phyloP scores from a whole-genome alignment of 1,140 invertebrate species.

The Drosophila oshimai region DNA sequence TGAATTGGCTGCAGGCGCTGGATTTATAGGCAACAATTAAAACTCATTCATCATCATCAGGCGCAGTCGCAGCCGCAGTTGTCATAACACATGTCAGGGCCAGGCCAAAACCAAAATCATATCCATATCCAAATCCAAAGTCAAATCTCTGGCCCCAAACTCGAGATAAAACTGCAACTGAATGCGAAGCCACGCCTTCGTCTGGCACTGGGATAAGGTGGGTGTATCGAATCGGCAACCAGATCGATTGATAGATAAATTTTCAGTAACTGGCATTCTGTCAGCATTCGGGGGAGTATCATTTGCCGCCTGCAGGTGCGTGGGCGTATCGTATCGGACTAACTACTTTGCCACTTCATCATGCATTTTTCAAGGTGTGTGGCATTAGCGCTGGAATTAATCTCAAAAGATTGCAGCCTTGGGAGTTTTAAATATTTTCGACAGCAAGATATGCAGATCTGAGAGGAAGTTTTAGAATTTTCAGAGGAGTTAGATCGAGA shows the following conservation, averaged over 20 bases:
- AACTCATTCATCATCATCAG: constrained; percentile 79
- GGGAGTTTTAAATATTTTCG: constrained; percentile 1
- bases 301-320: constrained; percentile 60
- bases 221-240: constrained; percentile 67
- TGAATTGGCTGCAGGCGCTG: constrained; percentile 47
- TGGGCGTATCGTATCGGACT: constrained; percentile 56
- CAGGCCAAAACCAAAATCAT: constrained; percentile 31
- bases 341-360: constrained; percentile 77
- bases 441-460: constrained; percentile 27
- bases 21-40: constrained; percentile 78
- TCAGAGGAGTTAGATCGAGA: no score
- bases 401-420: constrained; percentile 12
- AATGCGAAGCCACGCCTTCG: constrained; percentile 55
- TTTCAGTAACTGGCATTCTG: constrained; percentile 69
- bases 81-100: constrained; percentile 76
- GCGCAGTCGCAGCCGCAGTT: constrained; percentile 42
- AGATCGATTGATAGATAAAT: constrained; percentile 79
- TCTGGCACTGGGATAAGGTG: constrained; percentile 61
- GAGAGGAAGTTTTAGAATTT: background rate
- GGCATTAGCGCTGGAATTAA: constrained; percentile 25
- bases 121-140: background rate
- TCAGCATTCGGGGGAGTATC: constrained; percentile 49
- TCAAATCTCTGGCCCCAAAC: constrained; percentile 8
- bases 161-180: constrained; percentile 7
- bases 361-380: constrained; percentile 70